A percentile compares a stretch with the other conserved stretches of the same genome.
These are phyloP conservation scores for Caenorhabditis uteleia DNA, from an alignment of 2,888 invertebrate genomes.

Conservation along the genomic window DNA sequence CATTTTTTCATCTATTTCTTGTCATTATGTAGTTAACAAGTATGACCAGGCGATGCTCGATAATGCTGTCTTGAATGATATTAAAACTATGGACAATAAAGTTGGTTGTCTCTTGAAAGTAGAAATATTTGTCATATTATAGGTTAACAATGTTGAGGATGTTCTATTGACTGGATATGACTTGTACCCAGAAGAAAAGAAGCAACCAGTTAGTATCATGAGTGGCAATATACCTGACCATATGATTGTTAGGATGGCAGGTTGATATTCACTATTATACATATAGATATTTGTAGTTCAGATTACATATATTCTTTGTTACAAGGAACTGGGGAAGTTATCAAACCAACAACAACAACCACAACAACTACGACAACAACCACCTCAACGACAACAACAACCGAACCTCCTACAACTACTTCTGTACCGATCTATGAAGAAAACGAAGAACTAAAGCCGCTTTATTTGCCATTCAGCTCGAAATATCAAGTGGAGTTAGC, in stretches of 20 bases:
- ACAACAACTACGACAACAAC: constrained; percentile 11
- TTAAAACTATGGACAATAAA: too few species aligned
- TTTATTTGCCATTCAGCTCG: too few species aligned
- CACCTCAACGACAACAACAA: constrained; percentile 3
- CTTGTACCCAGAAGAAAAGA: constrained; percentile 8
- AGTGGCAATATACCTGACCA: constrained; percentile 28
- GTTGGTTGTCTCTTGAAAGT: too few species aligned
- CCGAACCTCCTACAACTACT: too few species aligned
- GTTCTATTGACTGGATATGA: neutral
- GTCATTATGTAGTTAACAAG: too few species aligned
- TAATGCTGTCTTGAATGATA: too few species aligned
- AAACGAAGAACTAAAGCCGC: too few species aligned
- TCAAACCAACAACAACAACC: constrained; percentile 13
- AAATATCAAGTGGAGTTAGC: too few species aligned
- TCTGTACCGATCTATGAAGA: too few species aligned
- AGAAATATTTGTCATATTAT: too few species aligned
- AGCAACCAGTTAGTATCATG: constrained; percentile 12
- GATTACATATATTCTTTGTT: constrained; percentile 25
- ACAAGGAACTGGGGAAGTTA: constrained; percentile 28
- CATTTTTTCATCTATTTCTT: too few species aligned
- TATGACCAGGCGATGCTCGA: too few species aligned
- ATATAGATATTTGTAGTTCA: neutral
- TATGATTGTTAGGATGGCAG: constrained; percentile 26
- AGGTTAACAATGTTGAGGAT: constrained; percentile 9
- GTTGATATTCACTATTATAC: neutral